A percentile compares a stretch with the other conserved stretches of the same genome.
phyloP scores from a whole-genome alignment of 2,113 vertebrate genomes.

The Drymodes brunneopygia region DNA sequence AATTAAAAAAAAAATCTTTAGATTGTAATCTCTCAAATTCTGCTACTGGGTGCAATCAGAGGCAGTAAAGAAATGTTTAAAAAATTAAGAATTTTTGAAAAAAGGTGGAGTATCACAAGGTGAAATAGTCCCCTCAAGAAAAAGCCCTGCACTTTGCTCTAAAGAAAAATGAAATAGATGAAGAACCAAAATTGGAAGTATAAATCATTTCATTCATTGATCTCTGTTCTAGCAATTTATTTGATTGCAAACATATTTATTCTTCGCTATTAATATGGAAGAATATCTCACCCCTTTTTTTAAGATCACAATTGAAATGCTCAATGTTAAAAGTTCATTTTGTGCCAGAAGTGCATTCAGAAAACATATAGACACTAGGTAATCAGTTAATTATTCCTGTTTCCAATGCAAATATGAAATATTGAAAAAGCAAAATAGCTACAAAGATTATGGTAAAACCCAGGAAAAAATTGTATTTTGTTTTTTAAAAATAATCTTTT shows the following conservation, averaged over 20 bases:
- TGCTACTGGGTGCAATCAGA: not conserved
- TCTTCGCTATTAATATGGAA: not conserved
- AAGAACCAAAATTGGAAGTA: not conserved
- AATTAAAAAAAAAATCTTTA: not conserved
- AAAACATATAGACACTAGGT: not conserved
- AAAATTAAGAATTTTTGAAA: not conserved
- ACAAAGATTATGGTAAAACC: not conserved
- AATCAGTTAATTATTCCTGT: not conserved
- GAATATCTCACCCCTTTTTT: not conserved
- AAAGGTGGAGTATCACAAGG: not conserved
- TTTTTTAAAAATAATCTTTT: not conserved
- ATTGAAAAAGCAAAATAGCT: not conserved
- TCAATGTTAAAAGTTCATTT: not conserved
- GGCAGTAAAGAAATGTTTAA: not conserved
- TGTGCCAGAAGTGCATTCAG: not conserved
- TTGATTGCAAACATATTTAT: not conserved
- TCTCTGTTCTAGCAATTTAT: not conserved
- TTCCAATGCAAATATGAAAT: not conserved
- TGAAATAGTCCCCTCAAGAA: not conserved
- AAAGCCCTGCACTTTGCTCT: not conserved
- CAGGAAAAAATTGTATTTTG: not conserved
- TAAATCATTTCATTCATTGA: not conserved
- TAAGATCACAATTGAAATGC: not conserved
- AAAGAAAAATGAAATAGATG: not conserved
- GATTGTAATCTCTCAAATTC: not conserved